Percentiles rank a stretch among this genome's conserved stretches.
Evolutionary conservation across 2,888 invertebrate genomes (phyloP).

Genomic region (Melinaea marsaeus): DNA sequence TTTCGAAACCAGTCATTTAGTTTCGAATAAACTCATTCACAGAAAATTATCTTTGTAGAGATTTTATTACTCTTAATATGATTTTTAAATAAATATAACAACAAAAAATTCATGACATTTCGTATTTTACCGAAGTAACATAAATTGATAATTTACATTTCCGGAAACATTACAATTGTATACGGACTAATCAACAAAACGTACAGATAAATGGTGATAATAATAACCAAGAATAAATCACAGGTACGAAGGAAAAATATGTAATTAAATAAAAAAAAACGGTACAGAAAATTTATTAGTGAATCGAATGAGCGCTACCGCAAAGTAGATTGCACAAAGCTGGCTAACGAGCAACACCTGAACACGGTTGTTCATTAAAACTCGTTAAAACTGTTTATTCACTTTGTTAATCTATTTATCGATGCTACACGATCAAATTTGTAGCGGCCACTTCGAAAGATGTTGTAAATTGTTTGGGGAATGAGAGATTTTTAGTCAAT

Average conservation of each 20-base stretch:
- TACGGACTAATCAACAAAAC: no score
- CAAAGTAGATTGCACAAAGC: constrained; percentile 48
- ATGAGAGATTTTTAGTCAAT: background rate
- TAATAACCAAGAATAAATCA: background rate
- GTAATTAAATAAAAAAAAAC: constrained; percentile 7
- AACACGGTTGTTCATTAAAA: constrained; percentile 33
- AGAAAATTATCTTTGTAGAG: no score
- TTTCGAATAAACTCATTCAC: no score
- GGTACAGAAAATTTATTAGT: constrained; percentile 16
- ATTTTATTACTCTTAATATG: no score
- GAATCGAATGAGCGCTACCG: constrained; percentile 29
- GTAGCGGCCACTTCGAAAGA: background rate
- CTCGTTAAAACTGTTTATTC: constrained; percentile 15
- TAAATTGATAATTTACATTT: no score
- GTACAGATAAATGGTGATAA: no score
- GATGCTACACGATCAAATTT: constrained; percentile 8
- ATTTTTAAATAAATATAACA: no score
- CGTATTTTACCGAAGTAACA: no score
- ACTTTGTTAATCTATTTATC: constrained; percentile 10
- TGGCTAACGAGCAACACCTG: constrained; percentile 39
- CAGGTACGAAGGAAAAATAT: background rate
- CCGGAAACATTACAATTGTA: no score
- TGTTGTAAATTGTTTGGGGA: background rate
- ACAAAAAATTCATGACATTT: no score
- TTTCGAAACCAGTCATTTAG: no score